Evolutionary conservation across 2,113 vertebrate species (phyloP), one percentile per base, ranked within the genome.

Genomic region (Sterrhoptilus dennistouni): DNA sequence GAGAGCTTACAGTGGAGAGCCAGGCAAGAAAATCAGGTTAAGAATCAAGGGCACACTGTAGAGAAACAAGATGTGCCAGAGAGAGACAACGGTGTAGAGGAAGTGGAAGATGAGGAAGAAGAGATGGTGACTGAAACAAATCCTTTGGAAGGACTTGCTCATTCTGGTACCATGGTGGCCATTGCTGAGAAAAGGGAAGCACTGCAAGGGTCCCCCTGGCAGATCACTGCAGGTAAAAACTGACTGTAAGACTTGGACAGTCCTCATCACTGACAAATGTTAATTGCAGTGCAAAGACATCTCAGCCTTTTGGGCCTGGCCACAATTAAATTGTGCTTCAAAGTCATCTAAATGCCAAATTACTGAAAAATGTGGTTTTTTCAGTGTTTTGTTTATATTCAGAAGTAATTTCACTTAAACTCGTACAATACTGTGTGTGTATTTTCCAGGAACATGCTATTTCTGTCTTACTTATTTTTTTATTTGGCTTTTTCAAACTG

Each of bases 131-230:
- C 77, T 20, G 94, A 96, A 93, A 65, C 96, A 29, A 88, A 83
- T 31, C 50, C 69, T 28, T 66, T 78, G 77, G 97, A 98, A 50
- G 97, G 98, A 63, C 95, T 97, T 14, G 94, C 90, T 82, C 95
- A 98, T 84, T 42, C 96, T n/a, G 95, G 98, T 27, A 91, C 94
- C 66, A n/a, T 94, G 14, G 96, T 97, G 29, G 60, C 86, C 23
- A 70, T 98, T 56, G 97, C 98, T 14, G 98, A 99, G 61, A 98
- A 98, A 70, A 98, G 97, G 24, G 97, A 96, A 35, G 89, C 97
- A 3, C 97, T 99, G 61, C 97, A 98, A 81, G 99, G 99, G 2
- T 99, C 99, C 2, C 89, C 97, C 6, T 99, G 99, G 99, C 98
- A 99, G 94, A 94, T 99, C 80, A 97, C 98, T 87, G 88, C 96